Evolutionary conservation across 2,113 vertebrate genomes (phyloP).

Genomic region (Channa argus): DNA sequence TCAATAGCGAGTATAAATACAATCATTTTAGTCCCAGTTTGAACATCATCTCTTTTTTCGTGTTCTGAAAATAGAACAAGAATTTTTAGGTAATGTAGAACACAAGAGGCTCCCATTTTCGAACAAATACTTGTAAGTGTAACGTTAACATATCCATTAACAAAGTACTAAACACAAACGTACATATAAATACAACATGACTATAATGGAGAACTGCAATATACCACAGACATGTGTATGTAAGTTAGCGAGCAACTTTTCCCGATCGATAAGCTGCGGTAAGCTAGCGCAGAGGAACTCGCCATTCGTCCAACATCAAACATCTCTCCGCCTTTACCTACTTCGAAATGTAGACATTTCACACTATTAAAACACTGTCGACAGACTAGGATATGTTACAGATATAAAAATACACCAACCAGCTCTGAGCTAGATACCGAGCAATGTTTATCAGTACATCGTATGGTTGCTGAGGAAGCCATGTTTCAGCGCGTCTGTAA

Average conservation of each 20-base stretch:
- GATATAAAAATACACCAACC: neutral
- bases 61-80: slow-evolving; percentile 23
- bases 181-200: too few relatives aligned
- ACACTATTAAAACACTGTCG: neutral
- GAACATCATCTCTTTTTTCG: too few relatives aligned
- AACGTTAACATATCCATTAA: neutral
- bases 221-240: too few relatives aligned
- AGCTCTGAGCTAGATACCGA: slow-evolving; percentile 30
- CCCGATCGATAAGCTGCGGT: too few relatives aligned
- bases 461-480: slow-evolving; percentile 76
- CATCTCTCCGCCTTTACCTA: too few relatives aligned
- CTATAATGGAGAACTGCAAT: too few relatives aligned
- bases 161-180: neutral
- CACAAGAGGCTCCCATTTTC: neutral
- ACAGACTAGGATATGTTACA: too few relatives aligned
- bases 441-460: neutral
- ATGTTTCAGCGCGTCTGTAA: slow-evolving; percentile 56
- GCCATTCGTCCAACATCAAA: too few relatives aligned
- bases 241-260: neutral
- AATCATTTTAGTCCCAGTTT: too few relatives aligned
- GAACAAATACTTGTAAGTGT: neutral
- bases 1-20: too few relatives aligned
- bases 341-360: neutral
- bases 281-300: too few relatives aligned
- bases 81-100: neutral